Conservation (phyloP, 2,113 vertebrate species). For the Lagopus leucura region DNA sequence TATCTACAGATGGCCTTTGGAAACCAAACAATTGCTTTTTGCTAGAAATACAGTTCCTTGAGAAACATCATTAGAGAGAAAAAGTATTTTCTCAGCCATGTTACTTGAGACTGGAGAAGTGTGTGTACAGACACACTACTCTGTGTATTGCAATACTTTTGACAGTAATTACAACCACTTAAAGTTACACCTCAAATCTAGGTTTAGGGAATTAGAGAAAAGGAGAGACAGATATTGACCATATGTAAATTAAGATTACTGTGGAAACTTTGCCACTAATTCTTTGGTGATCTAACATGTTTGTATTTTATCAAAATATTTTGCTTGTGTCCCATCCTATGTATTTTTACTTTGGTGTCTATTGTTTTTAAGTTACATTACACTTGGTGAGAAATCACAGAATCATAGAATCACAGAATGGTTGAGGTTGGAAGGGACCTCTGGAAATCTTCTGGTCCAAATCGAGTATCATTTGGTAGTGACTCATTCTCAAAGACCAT, state of each 20-base stretch:
- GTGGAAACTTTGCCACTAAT: not conserved
- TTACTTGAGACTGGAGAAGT: not conserved
- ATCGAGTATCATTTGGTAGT: not conserved
- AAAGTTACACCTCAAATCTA: not conserved
- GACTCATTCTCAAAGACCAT: not conserved
- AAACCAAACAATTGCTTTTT: not conserved
- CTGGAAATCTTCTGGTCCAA: not conserved
- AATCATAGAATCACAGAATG: not conserved
- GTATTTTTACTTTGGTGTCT: not conserved
- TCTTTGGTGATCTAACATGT: not conserved
- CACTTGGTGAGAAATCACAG: not conserved
- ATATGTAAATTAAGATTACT: not conserved
- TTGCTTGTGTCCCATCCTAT: not conserved
- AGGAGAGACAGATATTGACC: not conserved
- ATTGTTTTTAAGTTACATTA: not conserved
- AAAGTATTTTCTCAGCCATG: constrained; percentile 5
- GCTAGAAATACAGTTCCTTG: constrained; percentile 1
- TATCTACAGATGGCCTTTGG: not conserved
- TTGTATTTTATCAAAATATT: not conserved
- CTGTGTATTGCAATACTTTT: not conserved
- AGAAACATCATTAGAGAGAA: constrained; percentile 10
- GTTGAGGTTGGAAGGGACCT: not conserved
- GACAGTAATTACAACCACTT: not conserved
- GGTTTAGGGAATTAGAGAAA: not conserved
- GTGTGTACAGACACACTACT: not conserved